These are phyloP conservation scores for Montipora capricornis DNA, from an alignment of 64 coral and sea anemone genomes.

Conservation along the genomic window DNA sequence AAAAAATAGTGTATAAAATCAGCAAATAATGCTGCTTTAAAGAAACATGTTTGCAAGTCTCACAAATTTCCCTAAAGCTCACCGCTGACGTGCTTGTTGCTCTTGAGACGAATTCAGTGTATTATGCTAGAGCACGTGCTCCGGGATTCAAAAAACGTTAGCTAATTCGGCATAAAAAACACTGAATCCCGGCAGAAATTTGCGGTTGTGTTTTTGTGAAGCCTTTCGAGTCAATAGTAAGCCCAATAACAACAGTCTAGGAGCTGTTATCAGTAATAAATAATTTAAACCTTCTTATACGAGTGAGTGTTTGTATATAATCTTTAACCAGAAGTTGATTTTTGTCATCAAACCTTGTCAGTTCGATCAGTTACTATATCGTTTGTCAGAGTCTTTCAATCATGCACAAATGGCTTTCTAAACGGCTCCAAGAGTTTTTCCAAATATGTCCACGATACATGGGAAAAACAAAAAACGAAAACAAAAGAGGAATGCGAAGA, in stretches of 20 bases:
- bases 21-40: too few species aligned
- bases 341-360: not conserved
- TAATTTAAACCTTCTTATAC: not conserved
- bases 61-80: too few species aligned
- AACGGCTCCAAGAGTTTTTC: not conserved
- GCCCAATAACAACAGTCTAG: not conserved
- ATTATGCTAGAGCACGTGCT: too few species aligned
- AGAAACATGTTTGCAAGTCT: too few species aligned
- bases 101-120: too few species aligned
- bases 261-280: not conserved
- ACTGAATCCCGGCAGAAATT: not conserved
- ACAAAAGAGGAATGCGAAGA: too few species aligned
- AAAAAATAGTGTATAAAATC: not conserved
- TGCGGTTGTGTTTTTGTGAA: not conserved
- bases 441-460: not conserved
- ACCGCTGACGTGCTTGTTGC: too few species aligned
- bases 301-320: not conserved
- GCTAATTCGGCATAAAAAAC: too few species aligned
- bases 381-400: not conserved
- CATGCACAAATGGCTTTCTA: not conserved
- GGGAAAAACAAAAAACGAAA: too few species aligned
- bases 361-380: not conserved
- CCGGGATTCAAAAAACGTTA: too few species aligned
- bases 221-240: not conserved
- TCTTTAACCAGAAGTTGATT: not conserved